Percentiles rank a stretch among this genome's conserved stretches.
phyloP scores from a whole-genome alignment of 1,140 invertebrate genomes.

The Eumeta japonica region DNA sequence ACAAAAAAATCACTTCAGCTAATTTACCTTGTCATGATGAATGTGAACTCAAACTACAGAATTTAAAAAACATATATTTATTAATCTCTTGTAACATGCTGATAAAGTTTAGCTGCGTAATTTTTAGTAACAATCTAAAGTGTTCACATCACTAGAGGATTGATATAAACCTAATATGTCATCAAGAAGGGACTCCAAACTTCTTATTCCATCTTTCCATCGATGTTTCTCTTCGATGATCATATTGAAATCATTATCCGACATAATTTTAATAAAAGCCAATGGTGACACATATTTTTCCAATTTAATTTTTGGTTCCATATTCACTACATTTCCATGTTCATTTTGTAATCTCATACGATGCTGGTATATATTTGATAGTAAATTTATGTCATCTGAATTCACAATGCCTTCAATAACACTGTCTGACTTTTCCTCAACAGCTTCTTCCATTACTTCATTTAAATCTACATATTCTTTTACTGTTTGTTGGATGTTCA shows the following conservation, averaged over 20 bases:
- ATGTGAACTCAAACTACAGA: no score
- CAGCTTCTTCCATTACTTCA: constrained; percentile 9
- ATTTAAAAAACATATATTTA: no score
- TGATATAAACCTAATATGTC: constrained; percentile 46
- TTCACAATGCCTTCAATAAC: constrained; percentile 47
- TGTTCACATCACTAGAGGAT: constrained; percentile 33
- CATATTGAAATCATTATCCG: constrained; percentile 31
- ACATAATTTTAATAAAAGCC: constrained; percentile 29
- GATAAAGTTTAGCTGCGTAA: no score
- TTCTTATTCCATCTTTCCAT: constrained; percentile 45
- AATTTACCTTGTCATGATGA: no score
- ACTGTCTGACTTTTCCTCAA: constrained; percentile 21
- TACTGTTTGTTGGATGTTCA: constrained; percentile 18
- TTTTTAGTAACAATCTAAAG: constrained; percentile 46
- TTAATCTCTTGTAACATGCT: no score
- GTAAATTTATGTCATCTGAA: constrained; percentile 35
- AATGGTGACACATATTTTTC: constrained; percentile 33
- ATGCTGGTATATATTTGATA: constrained; percentile 39
- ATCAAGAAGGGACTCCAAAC: constrained; percentile 36
- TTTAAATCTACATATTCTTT: constrained; percentile 9
- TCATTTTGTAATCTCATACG: constrained; percentile 28
- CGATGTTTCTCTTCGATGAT: constrained; percentile 39
- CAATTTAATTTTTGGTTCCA: constrained; percentile 20
- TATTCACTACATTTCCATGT: constrained; percentile 7
- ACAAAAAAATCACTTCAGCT: no score